A percentile compares a stretch with the other conserved stretches of the same genome.
phyloP scores from a whole-genome alignment of 2,797 vertebrate genomes.

The Poecilia velifera region DNA sequence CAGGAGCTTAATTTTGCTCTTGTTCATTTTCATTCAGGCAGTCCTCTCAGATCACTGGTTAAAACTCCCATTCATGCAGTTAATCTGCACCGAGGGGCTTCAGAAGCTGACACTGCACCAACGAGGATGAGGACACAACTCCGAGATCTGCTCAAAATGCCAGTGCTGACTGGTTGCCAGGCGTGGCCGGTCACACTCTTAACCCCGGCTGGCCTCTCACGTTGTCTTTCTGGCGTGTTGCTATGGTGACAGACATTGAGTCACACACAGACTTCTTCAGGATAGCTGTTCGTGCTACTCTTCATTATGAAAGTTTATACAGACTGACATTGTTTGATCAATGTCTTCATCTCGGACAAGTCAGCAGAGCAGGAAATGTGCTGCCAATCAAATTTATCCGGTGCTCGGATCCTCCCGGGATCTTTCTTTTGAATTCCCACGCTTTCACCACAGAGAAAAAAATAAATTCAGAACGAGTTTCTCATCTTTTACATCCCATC shows the following conservation, averaged over 20 bases:
- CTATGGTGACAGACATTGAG: constrained; percentile 77
- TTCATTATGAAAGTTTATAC: constrained; percentile 51
- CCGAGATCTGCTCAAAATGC: constrained; percentile 59
- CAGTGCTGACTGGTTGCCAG: constrained; percentile 69
- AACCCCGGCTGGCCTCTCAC: constrained; percentile 66
- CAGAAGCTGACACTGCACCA: constrained; percentile 45
- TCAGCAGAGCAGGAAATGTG: constrained; percentile 43
- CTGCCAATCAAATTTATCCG: constrained; percentile 37
- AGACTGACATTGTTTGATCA: constrained; percentile 51
- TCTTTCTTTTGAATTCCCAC: constrained; percentile 46
- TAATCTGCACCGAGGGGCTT: constrained; percentile 53
- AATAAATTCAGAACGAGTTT: constrained; percentile 10
- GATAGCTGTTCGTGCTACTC: constrained; percentile 29
- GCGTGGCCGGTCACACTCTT: constrained; percentile 68
- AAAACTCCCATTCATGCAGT: constrained; percentile 48
- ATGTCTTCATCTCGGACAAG: constrained; percentile 44
- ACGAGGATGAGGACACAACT: constrained; percentile 46
- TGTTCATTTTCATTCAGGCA: constrained; percentile 50
- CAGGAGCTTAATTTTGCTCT: constrained; percentile 49
- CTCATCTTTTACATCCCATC: constrained; percentile 22
- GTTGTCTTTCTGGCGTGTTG: constrained; percentile 64
- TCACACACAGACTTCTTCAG: constrained; percentile 46
- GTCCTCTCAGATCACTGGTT: constrained; percentile 49
- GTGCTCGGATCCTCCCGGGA: constrained; percentile 18
- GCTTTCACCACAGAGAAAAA: constrained; percentile 14